Evolutionary conservation across 2,113 vertebrate species (phyloP), one percentile per base, ranked within the genome.

Genomic region (Heterotis niloticus): DNA sequence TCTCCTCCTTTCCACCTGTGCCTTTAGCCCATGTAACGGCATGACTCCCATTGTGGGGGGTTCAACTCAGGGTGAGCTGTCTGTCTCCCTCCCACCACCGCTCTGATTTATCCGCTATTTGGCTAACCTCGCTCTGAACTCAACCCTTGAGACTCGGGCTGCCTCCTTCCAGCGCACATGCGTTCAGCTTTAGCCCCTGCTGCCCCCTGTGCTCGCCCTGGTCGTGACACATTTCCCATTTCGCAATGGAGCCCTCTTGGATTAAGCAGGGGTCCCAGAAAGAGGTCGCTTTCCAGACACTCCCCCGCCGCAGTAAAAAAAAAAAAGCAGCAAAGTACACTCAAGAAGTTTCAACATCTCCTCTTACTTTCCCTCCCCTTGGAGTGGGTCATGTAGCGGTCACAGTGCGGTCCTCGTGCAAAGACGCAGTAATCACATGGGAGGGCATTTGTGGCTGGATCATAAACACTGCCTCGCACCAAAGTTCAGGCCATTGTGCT

Each of bases 81-180:
- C 91, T 92, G 88, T 91, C 91, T 90, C 86, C 82, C 28, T 62
- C 79, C 88, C 88, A 67, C 85, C 67, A 11, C 67, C 34, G 7
- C 89, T 87, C 87, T 94, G 95, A 96, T 98, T 96, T 95, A 96
- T 95, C 95, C 86, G 86, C 88, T 96, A 94, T 97, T 99, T 98
- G 95, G 95, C 95, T 98, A 96, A 97, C 96, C 96, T 92, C 92
- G 93, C 89, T 93, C 94, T 98, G 96, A 98, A 98, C 96, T 91
- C 93, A 88, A 92, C 51, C 92, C 91, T 78, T 79, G 88, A 91
- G 93, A 94, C 92, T 93, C 91, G 81, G 77, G 85, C 90, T 87
- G 85, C 91, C 91, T 91, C 87, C 78, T 83, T 81, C 80, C 85
- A 83, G 85, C 77, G 81, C 88, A 85, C 84, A 84, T 87, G 85